Conservation (phyloP, 1,140 invertebrate genomes). For the Himalopsyche phryganea region DNA sequence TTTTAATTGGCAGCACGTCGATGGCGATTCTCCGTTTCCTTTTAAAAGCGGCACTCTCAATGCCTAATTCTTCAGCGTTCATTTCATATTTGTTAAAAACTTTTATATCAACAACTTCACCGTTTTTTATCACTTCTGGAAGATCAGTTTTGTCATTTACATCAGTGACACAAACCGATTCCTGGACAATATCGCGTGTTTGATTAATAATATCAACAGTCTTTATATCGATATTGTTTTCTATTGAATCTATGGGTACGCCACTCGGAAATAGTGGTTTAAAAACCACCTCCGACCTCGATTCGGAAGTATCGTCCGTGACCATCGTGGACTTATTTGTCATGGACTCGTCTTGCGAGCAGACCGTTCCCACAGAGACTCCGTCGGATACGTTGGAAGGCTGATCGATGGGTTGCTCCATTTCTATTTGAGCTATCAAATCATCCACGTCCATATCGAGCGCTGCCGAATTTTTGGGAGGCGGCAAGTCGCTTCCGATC, state of each 20-base stretch:
- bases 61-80: conserved; percentile 5
- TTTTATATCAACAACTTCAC: conserved; percentile 8
- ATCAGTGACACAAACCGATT: background rate
- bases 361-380: conserved; percentile 7
- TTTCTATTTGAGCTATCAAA: conserved; percentile 32
- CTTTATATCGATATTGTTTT: conserved; percentile 1
- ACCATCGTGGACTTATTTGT: conserved; percentile 11
- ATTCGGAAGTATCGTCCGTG: conserved; percentile 10
- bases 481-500: conserved; percentile 5
- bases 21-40: conserved; percentile 30
- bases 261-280: conserved; percentile 27
- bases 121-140: background rate
- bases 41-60: conserved; percentile 27
- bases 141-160: background rate
- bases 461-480: conserved; percentile 15
- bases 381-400: conserved; percentile 13
- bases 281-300: conserved; percentile 12
- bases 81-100: conserved; percentile 27
- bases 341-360: conserved; percentile 11
- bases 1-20: conserved; percentile 23
- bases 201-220: background rate
- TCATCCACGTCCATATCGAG: conserved; percentile 32
- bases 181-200: background rate
- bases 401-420: conserved; percentile 30
- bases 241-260: background rate